These are phyloP conservation scores for Scaptomyza tumidula DNA, from an alignment of 2,888 invertebrate genomes.

Conservation along the genomic window DNA sequence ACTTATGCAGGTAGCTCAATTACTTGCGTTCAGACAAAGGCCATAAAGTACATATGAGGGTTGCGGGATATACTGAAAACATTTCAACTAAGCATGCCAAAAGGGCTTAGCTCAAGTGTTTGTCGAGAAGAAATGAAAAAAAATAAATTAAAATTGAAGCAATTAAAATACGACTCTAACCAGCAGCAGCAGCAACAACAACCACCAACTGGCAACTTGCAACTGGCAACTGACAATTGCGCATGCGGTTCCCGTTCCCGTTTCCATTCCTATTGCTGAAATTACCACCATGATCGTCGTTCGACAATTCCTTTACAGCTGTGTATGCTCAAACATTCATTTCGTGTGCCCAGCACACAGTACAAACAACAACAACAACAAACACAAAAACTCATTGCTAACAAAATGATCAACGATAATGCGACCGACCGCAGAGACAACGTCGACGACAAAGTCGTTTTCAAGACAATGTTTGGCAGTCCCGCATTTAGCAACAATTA, in stretches of 20 bases:
- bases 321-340: constrained; percentile 60
- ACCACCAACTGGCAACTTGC: constrained; percentile 33
- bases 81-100: constrained; percentile 48
- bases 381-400: constrained; percentile 73
- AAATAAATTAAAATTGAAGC: constrained; percentile 73
- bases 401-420: constrained; percentile 77
- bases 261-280: constrained; percentile 40
- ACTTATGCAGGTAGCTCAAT: constrained; percentile 68
- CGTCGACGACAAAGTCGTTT: constrained; percentile 28
- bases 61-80: constrained; percentile 33
- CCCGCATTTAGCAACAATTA: constrained; percentile 82
- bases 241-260: constrained; percentile 38
- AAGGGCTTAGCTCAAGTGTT: constrained; percentile 34
- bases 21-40: constrained; percentile 25
- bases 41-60: constrained; percentile 32
- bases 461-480: constrained; percentile 59
- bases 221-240: constrained; percentile 60
- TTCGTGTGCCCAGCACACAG: constrained; percentile 73
- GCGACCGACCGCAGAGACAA: constrained; percentile 37
- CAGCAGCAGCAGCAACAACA: constrained; percentile 25
- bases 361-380: constrained; percentile 13
- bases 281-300: constrained; percentile 75
- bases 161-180: constrained; percentile 69
- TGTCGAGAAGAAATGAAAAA: constrained; percentile 3
- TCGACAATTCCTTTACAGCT: constrained; percentile 64